Conservation (phyloP, 2,113 vertebrate species). For the Recurvirostra avosetta region DNA sequence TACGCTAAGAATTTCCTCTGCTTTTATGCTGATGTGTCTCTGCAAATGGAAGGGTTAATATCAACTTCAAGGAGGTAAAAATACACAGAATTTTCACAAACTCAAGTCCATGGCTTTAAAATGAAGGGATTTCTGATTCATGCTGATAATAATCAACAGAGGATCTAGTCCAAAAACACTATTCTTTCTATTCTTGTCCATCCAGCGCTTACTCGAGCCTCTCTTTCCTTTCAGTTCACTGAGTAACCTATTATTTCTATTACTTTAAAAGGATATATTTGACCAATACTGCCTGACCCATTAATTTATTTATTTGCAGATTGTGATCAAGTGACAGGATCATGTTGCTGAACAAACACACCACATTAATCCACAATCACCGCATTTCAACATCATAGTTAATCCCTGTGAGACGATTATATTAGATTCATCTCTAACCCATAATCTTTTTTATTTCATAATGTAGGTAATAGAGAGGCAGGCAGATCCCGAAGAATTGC, state of each 20-base stretch:
- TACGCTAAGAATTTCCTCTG: not conserved
- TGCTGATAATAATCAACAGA: not conserved
- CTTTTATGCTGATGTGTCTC: not conserved
- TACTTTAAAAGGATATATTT: not conserved
- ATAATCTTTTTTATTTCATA: not conserved
- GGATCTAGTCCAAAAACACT: not conserved
- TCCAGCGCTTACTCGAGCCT: not conserved
- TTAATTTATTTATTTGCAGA: not conserved
- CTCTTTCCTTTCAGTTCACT: not conserved
- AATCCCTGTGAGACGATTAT: not conserved
- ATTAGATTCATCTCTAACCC: not conserved
- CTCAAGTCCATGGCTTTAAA: not conserved
- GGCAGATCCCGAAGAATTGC: conserved; percentile 49
- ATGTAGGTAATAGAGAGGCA: conserved; percentile 48
- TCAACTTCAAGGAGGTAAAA: not conserved
- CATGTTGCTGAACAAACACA: not conserved
- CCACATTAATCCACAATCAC: not conserved
- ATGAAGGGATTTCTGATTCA: not conserved
- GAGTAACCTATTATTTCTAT: not conserved
- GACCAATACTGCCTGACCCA: not conserved
- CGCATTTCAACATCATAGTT: not conserved
- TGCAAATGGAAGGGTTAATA: not conserved
- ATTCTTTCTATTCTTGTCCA: not conserved
- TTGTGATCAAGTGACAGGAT: not conserved
- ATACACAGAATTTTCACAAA: not conserved